Evolutionary conservation across 1,140 invertebrate species (phyloP), one percentile per base, ranked within the genome.

Genomic region (Sminthurides bifidus): DNA sequence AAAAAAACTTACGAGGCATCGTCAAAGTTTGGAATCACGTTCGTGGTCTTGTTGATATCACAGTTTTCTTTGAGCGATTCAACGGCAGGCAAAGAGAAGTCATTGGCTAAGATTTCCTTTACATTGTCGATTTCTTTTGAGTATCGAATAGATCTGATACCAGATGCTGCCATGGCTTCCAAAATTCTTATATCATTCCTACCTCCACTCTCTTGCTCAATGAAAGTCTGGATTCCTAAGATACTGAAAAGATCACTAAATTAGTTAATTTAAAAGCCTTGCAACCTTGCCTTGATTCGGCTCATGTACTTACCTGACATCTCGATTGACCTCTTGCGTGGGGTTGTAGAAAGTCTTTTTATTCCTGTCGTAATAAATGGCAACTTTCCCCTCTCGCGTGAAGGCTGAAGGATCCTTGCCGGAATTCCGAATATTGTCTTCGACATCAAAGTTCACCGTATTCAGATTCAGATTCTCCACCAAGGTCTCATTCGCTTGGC

Each of bases 251-350:
- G 53, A 62, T 14, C 63, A 54, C 56, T 5, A 27, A 38, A 52
- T 29, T 50, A 45, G 43, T 35, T 38, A 56, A 43, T 54, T 52
- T 51, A 23, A 53, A 8, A 17, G 14, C 30, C 6, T 43, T 51
- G 15, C 15, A 51, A 49, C 17, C 17, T n/a, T 30, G 10, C 21
- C 15, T 12, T 5, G 14, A 33, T 37, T 56, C 19, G 3, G 40
- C 33, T 19, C 19, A 37, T 52, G 69, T 45, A 66, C 67, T 54
- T 77, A 84, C 76, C 84, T 93, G n/a, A 98, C 71, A 74, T 98
- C 93, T 66, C 93, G 76, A 69, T 97, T 97, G 66, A 97, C 96
- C 72, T 96, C 88, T 72, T 98, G 93, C 17, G 95, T 92, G 2
- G 90, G 91, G 75, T 97, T 98, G 67, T 96, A 97, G 72, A 98